Percentiles rank a stretch among this genome's conserved stretches.
Conservation (phyloP, 1,140 invertebrate genomes). For the Sycophaga agraensis region DNA sequence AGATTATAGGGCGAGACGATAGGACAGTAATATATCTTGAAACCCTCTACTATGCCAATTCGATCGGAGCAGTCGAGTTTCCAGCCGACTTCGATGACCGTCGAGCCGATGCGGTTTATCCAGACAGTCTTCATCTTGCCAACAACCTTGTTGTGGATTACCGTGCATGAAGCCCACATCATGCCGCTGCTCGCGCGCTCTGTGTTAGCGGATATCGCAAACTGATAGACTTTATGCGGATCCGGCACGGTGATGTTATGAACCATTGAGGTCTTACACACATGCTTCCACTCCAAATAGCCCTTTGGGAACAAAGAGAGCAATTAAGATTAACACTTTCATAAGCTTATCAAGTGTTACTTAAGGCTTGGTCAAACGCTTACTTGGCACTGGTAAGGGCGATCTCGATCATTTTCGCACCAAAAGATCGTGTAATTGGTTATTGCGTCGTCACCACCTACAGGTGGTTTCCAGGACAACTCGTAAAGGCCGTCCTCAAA, state of each 20-base stretch:
- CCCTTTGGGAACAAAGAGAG: slow-evolving; percentile 44
- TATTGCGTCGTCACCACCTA: slow-evolving; percentile 42
- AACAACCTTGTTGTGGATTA: slow-evolving; percentile 67
- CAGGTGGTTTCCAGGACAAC: slow-evolving; percentile 68
- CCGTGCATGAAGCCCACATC: slow-evolving; percentile 75
- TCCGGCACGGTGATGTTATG: slow-evolving; percentile 59
- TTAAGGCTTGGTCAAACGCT: too few relatives aligned
- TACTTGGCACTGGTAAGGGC: slow-evolving; percentile 64
- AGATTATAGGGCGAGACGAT: slow-evolving; percentile 59
- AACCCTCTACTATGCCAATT: slow-evolving; percentile 66
- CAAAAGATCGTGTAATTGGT: slow-evolving; percentile 73
- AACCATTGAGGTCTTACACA: slow-evolving; percentile 50
- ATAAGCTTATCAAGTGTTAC: too few relatives aligned
- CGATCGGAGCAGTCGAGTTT: slow-evolving; percentile 70
- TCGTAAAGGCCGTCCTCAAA: slow-evolving; percentile 69
- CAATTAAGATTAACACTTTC: too few relatives aligned
- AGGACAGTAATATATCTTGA: slow-evolving; percentile 70
- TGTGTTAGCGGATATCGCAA: slow-evolving; percentile 74
- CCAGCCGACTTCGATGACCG: slow-evolving; percentile 68
- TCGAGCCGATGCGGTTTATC: slow-evolving; percentile 61
- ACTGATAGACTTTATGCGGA: slow-evolving; percentile 61
- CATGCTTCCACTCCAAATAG: slow-evolving; percentile 61
- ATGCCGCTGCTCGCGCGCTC: slow-evolving; percentile 69
- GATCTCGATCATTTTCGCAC: slow-evolving; percentile 65
- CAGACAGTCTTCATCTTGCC: slow-evolving; percentile 69